phyloP scores from a whole-genome alignment of 2,113 vertebrate species.

The Otus sunia region DNA sequence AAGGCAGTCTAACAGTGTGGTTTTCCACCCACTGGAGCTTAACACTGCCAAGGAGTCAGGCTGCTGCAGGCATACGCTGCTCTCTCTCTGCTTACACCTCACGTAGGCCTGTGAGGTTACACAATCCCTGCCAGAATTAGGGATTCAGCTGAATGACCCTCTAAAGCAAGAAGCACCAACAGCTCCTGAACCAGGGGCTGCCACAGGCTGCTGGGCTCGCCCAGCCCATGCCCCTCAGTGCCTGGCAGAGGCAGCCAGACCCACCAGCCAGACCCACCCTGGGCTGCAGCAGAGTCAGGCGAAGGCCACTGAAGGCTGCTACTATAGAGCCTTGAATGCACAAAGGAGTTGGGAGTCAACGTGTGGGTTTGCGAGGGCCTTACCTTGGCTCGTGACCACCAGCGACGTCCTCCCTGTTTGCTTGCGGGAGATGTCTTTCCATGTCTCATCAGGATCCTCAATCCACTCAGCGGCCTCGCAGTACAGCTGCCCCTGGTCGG shows the following conservation, averaged over 20 bases:
- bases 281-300: rapidly evolving
- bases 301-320: not conserved
- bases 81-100: not conserved
- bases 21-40: not conserved
- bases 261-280: not conserved
- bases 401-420: constrained; percentile 22
- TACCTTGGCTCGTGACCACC: constrained; percentile 48
- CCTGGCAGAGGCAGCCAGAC: not conserved
- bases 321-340: not conserved
- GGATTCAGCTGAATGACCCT: rapidly evolving
- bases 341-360: not conserved
- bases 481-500: constrained; percentile 81
- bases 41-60: not conserved
- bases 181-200: not conserved
- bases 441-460: constrained; percentile 84
- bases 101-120: rapidly evolving
- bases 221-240: rapidly evolving
- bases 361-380: not conserved
- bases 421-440: constrained; percentile 80
- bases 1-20: rapidly evolving
- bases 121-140: rapidly evolving
- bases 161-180: not conserved
- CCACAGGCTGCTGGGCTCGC: not conserved
- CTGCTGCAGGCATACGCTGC: rapidly evolving
- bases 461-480: constrained; percentile 88